Conservation (phyloP, 1,140 invertebrate species). For the Papilio xuthus region DNA sequence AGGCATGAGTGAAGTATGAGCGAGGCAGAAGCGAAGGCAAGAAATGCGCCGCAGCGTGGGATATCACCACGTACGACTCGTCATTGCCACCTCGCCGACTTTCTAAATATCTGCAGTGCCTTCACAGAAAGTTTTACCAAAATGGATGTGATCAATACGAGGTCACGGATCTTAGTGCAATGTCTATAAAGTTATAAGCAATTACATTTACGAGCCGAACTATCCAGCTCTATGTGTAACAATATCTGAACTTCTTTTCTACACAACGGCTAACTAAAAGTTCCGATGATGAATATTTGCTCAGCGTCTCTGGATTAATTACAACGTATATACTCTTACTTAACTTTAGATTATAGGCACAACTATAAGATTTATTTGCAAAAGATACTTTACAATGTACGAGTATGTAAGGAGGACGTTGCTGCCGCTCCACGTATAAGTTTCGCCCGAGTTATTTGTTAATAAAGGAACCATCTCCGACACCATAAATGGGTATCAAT, state of each 20-base stretch:
- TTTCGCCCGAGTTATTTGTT: background rate
- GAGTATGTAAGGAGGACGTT: too few species aligned
- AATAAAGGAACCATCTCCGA: background rate
- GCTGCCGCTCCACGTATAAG: background rate
- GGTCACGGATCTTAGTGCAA: background rate
- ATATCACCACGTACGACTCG: slow-evolving; percentile 38
- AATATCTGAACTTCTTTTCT: too few species aligned
- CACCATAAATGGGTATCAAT: slow-evolving; percentile 8
- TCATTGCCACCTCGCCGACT: background rate
- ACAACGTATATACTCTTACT: too few species aligned
- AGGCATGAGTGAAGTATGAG: background rate
- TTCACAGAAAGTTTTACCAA: background rate
- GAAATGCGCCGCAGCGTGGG: slow-evolving; percentile 50
- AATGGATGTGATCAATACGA: background rate
- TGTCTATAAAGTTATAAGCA: too few species aligned
- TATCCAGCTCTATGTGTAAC: too few species aligned
- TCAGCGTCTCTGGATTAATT: too few species aligned
- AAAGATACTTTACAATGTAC: too few species aligned
- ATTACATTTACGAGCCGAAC: too few species aligned
- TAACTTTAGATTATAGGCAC: too few species aligned
- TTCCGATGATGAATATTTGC: too few species aligned
- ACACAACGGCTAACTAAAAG: too few species aligned
- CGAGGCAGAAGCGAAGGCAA: slow-evolving; percentile 38
- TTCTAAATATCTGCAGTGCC: slow-evolving; percentile 12
- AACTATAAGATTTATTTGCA: too few species aligned